These are phyloP conservation scores for Tridacna crocea DNA, from an alignment of 2,888 invertebrate species.

Conservation along the genomic window DNA sequence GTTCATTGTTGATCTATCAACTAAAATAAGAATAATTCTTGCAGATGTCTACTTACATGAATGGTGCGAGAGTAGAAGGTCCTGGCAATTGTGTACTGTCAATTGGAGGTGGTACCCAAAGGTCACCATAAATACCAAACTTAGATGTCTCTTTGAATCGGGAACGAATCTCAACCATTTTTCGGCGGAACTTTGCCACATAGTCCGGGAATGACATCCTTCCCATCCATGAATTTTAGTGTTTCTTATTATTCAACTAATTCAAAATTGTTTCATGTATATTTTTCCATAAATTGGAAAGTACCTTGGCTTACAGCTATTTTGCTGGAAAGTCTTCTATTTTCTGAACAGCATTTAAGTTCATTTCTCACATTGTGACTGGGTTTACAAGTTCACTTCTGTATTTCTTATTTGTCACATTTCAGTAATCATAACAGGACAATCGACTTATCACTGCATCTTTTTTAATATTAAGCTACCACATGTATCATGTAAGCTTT, in stretches of 20 bases:
- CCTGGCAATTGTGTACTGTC: constrained; percentile 21
- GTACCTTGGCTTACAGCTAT: not conserved
- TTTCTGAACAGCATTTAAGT: too few species aligned
- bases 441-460: too few species aligned
- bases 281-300: not conserved
- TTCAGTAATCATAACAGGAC: too few species aligned
- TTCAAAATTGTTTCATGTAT: not conserved
- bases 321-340: too few species aligned
- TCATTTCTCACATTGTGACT: too few species aligned
- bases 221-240: constrained; percentile 50
- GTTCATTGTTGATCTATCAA: not conserved
- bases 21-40: too few species aligned
- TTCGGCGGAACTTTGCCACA: constrained; percentile 75
- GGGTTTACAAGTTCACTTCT: too few species aligned
- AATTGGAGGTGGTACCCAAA: constrained; percentile 68
- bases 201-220: constrained; percentile 78
- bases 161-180: constrained; percentile 78
- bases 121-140: constrained; percentile 72
- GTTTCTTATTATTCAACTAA: constrained; percentile 16
- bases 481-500: too few species aligned
- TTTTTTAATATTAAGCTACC: too few species aligned
- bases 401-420: too few species aligned
- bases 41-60: constrained; percentile 6
- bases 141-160: constrained; percentile 72
- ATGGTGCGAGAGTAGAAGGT: not conserved